Base-by-base conservation (phyloP, 2,888 invertebrate genomes). In the Oligia latruncula region DNA sequence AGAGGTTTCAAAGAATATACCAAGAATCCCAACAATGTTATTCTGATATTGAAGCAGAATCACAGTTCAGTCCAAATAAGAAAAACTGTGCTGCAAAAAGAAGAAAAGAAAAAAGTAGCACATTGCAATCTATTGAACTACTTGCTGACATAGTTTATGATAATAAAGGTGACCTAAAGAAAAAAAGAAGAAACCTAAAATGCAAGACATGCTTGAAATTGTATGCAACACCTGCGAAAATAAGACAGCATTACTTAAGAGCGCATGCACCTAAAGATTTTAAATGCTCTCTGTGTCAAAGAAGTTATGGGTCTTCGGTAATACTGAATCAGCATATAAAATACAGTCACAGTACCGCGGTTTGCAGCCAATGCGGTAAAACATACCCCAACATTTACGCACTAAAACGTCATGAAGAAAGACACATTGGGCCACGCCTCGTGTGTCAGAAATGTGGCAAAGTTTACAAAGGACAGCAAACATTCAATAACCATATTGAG, bases 361-460 rank as follows among this genome's bases (percentile, higher is more conserved):
- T 92, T 1, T 93, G 93, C 66, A 85, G 87, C 4, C 87, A 90
- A 76, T 93, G 93, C 78, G 93, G 93, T 3, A 93, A 92, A 83
- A 83, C 77, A 15, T 93, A 90, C 71, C 87, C 80, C 6, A 91
- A 88, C 68, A 81, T 78, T 23, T 84, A 86, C 40, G 83, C 91
- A 9, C 82, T 93, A 6, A 87, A 83, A 71, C 82, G 83, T 52
- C 93, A 93, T 80, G 90, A 92, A 80, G 68, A 67, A 29, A 85
- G 87, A 49, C 93, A 93, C 72, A 81, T 84, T 43, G 75, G 80
- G 67, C 49, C 80, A 9, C 77, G 66, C 70, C 71, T 90, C 0
- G 55, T 85, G 3, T 93, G 93, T 85, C 87, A 89, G 23, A 85
- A 78, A n/a, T 93, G 93, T 70, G 91, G 92, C 2, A 90, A 93